Base-by-base conservation (phyloP, 2,797 vertebrate species). In the Gallinago stenura region DNA sequence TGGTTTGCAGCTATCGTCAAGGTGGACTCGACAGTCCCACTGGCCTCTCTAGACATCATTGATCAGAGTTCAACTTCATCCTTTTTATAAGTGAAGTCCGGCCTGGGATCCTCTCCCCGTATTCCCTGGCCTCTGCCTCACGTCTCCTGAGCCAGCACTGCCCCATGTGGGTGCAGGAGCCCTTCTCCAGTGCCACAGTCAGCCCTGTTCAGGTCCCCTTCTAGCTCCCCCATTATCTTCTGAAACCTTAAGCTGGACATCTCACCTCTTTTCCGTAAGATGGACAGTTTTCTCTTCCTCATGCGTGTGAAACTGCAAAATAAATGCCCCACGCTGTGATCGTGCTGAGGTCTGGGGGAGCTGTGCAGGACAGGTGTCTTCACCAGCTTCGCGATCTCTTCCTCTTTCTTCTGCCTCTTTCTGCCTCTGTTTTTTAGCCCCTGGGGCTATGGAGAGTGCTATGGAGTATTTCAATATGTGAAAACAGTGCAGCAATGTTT, bases 341-440 rank as follows among this genome's bases (percentile, higher is more conserved):
- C 12, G 6, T 16, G 3, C 69, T 70, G 72, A 79, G 41, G 56
- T 81, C 41, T 41, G 53, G 75, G 43, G 10, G 2, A 90, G 58
- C 61, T 65, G 15, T 18, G 2, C 41, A 33, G 51, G 60, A 76
- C 94, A 91, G 71, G 85, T 93, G 80, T 66, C 68, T 43, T 70
- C 35, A 54, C n/a, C 81, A 87, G 35, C 53, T 54, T 90, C 77
- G 15, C 48, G 51, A 43, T 81, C 48, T 90, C 91, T 95, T 96
- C 94, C 90, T 90, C 91, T 90, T 95, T 95, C 66, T 87, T 82
- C 75, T 89, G 68, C 70, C 48, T 73, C 51, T 86, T 92, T 90
- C 70, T 89, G 15, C 57, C 78, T 93, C 41, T 78, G 12, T 9
- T 68, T 91, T 71, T 90, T 15, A 58, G 50, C 22, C 62, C 7